phyloP scores from a whole-genome alignment of 2,113 vertebrate species.

The Pleuronectes platessa region DNA sequence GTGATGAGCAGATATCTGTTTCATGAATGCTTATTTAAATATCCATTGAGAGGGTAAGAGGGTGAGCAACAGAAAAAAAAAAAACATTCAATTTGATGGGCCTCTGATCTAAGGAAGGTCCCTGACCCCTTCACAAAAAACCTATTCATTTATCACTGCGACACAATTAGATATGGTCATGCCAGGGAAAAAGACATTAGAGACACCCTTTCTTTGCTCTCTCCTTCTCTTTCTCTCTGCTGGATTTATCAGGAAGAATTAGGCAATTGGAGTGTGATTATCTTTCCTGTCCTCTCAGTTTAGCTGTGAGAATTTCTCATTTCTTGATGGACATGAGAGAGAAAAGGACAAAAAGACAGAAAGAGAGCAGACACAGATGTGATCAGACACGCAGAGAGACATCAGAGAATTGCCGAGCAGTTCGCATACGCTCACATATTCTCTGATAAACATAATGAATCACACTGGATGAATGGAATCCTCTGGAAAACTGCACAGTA shows the following conservation, averaged over 20 bases:
- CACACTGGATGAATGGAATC: slow-evolving; percentile 18
- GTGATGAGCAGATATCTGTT: slow-evolving; percentile 46
- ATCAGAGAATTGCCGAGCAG: slow-evolving; percentile 57
- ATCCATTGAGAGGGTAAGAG: slow-evolving; percentile 46
- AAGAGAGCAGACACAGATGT: slow-evolving; percentile 67
- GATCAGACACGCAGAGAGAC: slow-evolving; percentile 71
- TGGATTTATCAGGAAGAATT: slow-evolving; percentile 71
- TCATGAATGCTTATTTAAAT: slow-evolving; percentile 63
- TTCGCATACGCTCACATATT: slow-evolving; percentile 46
- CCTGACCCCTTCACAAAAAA: slow-evolving; percentile 74
- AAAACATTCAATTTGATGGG: slow-evolving; percentile 71
- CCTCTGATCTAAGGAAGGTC: slow-evolving; percentile 72
- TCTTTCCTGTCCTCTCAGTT: slow-evolving; percentile 39
- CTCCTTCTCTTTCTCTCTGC: slow-evolving; percentile 39
- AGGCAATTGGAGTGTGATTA: slow-evolving; percentile 58
- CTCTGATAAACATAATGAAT: slow-evolving; percentile 27
- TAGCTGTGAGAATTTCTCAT: slow-evolving; percentile 70
- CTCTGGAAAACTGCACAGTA: slow-evolving; percentile 2
- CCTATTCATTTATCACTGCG: slow-evolving; percentile 78
- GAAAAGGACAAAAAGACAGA: slow-evolving; percentile 61
- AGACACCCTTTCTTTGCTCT: slow-evolving; percentile 57
- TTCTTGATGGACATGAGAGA: slow-evolving; percentile 57
- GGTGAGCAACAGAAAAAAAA: slow-evolving; percentile 59
- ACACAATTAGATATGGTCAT: slow-evolving; percentile 82
- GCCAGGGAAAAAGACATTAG: slow-evolving; percentile 73